phyloP scores from a whole-genome alignment of 2,113 vertebrate genomes.

The Symphodus melops region DNA sequence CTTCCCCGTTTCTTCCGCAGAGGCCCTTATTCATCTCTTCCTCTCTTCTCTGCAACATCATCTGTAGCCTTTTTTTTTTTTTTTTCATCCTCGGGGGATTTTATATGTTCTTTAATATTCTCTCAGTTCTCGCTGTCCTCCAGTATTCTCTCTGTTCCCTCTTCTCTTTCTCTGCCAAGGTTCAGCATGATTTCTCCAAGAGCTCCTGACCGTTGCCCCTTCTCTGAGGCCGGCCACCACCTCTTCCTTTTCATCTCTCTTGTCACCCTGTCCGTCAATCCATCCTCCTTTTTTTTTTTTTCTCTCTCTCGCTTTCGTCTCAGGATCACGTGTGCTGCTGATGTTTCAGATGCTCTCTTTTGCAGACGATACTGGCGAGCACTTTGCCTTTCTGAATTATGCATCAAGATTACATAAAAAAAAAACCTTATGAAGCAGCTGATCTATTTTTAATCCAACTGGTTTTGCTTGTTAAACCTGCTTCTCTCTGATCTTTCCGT shows the following conservation, averaged over 20 bases:
- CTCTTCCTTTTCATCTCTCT: conserved; percentile 32
- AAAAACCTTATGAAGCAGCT: conserved; percentile 68
- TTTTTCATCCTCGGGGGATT: conserved; percentile 51
- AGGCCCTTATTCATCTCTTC: conserved; percentile 56
- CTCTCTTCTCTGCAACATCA: conserved; percentile 63
- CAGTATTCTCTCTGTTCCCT: conserved; percentile 62
- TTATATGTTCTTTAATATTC: conserved; percentile 72
- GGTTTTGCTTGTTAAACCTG: conserved; percentile 74
- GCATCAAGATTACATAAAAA: conserved; percentile 78
- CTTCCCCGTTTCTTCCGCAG: conserved; percentile 37
- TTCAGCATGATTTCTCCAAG: conserved; percentile 37
- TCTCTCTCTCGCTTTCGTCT: conserved; percentile 24
- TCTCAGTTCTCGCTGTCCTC: conserved; percentile 66
- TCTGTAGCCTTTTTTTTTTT: conserved; percentile 52
- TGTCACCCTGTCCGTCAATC: conserved; percentile 25
- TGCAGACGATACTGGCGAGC: conserved; percentile 71
- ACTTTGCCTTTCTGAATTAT: conserved; percentile 83
- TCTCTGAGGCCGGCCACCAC: conserved; percentile 21
- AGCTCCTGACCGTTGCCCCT: conserved; percentile 43
- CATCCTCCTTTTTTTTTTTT: not conserved
- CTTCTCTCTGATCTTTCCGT: conserved; percentile 63
- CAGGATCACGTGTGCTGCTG: conserved; percentile 36
- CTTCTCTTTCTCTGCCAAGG: conserved; percentile 25
- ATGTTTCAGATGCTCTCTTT: conserved; percentile 47
- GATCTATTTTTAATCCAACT: conserved; percentile 82